Base-by-base conservation (phyloP, 2,797 vertebrate species). In the Dromococcyx pavoninus region DNA sequence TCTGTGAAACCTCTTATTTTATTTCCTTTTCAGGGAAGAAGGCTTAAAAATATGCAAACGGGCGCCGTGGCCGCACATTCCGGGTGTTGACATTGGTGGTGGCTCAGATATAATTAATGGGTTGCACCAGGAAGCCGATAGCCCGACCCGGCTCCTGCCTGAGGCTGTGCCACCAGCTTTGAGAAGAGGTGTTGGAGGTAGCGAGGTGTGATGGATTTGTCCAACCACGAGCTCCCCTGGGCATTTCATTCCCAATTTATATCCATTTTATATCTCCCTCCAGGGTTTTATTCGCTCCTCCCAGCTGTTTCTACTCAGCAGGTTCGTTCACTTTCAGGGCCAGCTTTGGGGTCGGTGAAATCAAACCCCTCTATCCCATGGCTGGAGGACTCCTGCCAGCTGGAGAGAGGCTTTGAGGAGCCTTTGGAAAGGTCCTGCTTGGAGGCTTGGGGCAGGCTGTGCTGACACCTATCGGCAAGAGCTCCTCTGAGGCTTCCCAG, bases 401-500 rank as follows among this genome's bases (percentile, higher is more conserved):
- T 3, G n/a, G 54, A 58, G 69, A 54, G 44, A 43, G 79, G 77
- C 43, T 67, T 13, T 5, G 50, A 79, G 67, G 72, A 86, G 64
- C 58, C 35, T 67, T 50, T 0, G 13, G 69, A 48, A 65, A 65
- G 37, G 17, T 50, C 12, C 13, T 32, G 56, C 79, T 44, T 0
- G 2, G 35, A 77, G n/a, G 39, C 41, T 95, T 90, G 0, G 30
- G 66, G 65, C 78, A 92, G 93, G 50, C 93, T 95, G 89, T 94
- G 92, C 95, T 95, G 96, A 95, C 95, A 96, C 50, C 95, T 96
- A 93, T 96, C 86, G 96, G 96, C 87, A 83, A 12, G 32, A 92
- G 71, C 76, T 88, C 57, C 66, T 19, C 64, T 41, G 2, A 58
- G 65, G 33, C 75, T 44, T 14, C 61, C 71, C 50, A 80, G 61